Evolutionary conservation across 2,797 vertebrate genomes (phyloP), one percentile per base, ranked within the genome.

Genomic region (Borostomias antarcticus): DNA sequence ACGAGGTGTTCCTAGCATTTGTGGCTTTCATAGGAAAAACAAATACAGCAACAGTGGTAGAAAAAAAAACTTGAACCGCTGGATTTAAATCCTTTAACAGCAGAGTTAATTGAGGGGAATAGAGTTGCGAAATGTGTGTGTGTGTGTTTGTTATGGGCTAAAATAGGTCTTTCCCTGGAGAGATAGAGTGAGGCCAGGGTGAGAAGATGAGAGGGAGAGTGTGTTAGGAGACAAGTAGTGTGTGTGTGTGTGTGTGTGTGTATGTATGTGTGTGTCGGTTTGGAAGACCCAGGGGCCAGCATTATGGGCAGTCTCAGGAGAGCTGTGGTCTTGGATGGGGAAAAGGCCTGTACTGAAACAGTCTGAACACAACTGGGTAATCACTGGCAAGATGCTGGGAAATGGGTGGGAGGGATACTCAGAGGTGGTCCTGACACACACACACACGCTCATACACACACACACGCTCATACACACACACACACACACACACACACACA

Each of bases 331-430:
- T 65, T 48, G 71, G 63, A 75, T n/a, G 71, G 75, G 76, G 73
- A 85, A n/a, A 86, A 83, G 82, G 78, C n/a, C 78, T 74, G 81
- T 81, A 77, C 77, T 82, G 78, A 78, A 67, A 57, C n/a, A 70
- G 76, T 77, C 67, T 75, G 78, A 86, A 84, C 74, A 84, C 80
- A 82, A 82, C 83, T 72, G 78, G 83, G 76, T 85, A 86, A 86
- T 88, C 72, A 82, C 85, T 83, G 78, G 85, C 78, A 77, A 43
- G 81, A 81, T 85, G 81, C 81, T 89, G 89, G 87, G 86, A 92
- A 92, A 89, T 72, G 76, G 84, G 87, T 83, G 86, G 85, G 88
- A 78, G 85, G 80, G 76, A 79, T 71, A 62, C 88, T 90, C 88
- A 75, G 81, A 85, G 91, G 92, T 93, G 91, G 91, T 92, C 91